These are phyloP conservation scores for Drosophila sp. DNA, from an alignment of 1,140 invertebrate genomes.

Conservation along the genomic window DNA sequence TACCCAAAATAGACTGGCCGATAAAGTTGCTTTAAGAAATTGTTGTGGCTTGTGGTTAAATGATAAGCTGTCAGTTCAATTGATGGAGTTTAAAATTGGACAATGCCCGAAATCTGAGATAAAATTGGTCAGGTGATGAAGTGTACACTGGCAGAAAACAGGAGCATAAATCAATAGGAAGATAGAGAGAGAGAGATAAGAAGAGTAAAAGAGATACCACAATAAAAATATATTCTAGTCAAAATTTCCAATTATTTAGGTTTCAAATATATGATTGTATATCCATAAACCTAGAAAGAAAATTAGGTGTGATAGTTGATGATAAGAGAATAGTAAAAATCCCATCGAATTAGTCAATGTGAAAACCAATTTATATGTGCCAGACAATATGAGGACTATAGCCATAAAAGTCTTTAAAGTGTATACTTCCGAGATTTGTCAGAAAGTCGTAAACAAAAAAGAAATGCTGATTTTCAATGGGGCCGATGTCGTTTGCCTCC, in stretches of 20 bases:
- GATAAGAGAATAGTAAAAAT: neutral
- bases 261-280: neutral
- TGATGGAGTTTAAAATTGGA: neutral
- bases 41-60: neutral
- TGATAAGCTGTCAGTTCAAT: slow-evolving; percentile 1
- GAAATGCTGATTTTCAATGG: neutral
- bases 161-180: neutral
- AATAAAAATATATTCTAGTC: neutral
- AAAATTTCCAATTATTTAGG: neutral
- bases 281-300: neutral
- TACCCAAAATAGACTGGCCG: neutral
- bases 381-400: neutral
- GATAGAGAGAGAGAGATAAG: neutral
- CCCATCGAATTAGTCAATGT: neutral
- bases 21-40: neutral
- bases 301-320: neutral
- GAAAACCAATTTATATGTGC: neutral
- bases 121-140: slow-evolving; percentile 8
- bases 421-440: slow-evolving; percentile 8
- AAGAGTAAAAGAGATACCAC: neutral
- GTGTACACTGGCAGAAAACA: neutral
- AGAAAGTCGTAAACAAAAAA: slow-evolving; percentile 10
- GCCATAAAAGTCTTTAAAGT: neutral
- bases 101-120: neutral
- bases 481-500: neutral